These are phyloP conservation scores for Macropis europaea DNA, from an alignment of 2,888 invertebrate species.

Conservation along the genomic window DNA sequence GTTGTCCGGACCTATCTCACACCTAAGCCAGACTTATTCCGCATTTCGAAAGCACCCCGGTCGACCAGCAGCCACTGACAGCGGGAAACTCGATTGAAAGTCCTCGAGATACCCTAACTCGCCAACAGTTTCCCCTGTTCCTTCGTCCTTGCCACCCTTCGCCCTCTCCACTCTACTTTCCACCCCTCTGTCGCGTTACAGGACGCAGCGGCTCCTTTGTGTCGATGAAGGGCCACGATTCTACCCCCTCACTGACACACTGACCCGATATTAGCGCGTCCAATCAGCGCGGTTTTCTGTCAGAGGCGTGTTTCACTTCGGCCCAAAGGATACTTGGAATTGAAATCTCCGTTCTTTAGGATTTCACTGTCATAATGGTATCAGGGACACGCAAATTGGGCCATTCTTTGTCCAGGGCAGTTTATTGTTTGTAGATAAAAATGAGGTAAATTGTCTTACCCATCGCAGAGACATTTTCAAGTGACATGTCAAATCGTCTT, in stretches of 20 bases:
- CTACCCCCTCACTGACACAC: conserved; percentile 66
- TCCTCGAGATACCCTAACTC: conserved; percentile 34
- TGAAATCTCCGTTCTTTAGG: too few species aligned
- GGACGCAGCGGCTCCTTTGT: conserved; percentile 41
- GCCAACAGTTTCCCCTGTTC: conserved; percentile 9
- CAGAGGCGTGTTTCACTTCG: too few species aligned
- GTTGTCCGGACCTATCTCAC: conserved; percentile 38
- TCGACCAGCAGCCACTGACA: conserved; percentile 33
- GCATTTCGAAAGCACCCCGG: conserved; percentile 10
- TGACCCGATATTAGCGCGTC: conserved; percentile 68
- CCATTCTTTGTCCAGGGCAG: too few species aligned
- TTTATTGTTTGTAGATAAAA: too few species aligned
- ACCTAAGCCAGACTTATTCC: conserved; percentile 38
- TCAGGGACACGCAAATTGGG: too few species aligned
- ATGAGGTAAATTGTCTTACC: too few species aligned
- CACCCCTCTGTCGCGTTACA: conserved; percentile 42
- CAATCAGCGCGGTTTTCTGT: conserved; percentile 17
- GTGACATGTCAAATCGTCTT: too few species aligned
- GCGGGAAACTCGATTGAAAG: conserved; percentile 57
- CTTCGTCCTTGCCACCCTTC: not conserved
- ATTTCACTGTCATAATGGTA: too few species aligned
- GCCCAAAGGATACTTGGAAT: too few species aligned
- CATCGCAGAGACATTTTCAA: too few species aligned
- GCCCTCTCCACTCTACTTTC: conserved; percentile 24
- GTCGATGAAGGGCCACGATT: conserved; percentile 32